A percentile compares a stretch with the other conserved stretches of the same genome.
phyloP scores from a whole-genome alignment of 64 coral and sea anemone species.

The Actinia equina region DNA sequence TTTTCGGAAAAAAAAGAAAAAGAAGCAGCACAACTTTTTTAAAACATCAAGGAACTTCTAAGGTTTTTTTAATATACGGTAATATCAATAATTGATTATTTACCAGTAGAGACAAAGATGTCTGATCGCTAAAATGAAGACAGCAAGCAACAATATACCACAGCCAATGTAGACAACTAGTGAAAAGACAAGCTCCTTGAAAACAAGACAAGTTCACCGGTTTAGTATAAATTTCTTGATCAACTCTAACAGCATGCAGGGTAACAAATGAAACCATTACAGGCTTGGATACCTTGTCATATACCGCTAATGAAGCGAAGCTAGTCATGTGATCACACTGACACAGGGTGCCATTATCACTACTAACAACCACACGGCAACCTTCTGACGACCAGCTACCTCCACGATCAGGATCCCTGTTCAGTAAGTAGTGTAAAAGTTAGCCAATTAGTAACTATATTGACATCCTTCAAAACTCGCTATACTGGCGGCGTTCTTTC shows the following conservation, averaged over 20 bases:
- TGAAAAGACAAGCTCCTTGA: slow-evolving; percentile 56
- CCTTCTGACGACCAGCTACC: slow-evolving; percentile 87
- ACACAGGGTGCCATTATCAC: slow-evolving; percentile 60
- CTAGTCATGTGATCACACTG: slow-evolving; percentile 82
- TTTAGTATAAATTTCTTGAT: not conserved
- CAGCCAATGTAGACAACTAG: slow-evolving; percentile 77
- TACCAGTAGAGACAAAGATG: slow-evolving; percentile 75
- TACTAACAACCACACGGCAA: slow-evolving; percentile 51
- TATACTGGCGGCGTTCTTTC: no score
- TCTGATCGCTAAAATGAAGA: slow-evolving; percentile 41
- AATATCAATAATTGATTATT: not conserved
- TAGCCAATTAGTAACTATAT: no score
- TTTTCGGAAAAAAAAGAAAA: not conserved
- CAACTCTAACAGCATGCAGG: not conserved
- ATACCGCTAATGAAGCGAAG: slow-evolving; percentile 73
- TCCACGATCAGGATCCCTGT: slow-evolving; percentile 61
- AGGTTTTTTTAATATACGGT: not conserved
- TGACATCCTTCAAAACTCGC: no score
- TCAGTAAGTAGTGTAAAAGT: not conserved
- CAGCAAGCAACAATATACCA: slow-evolving; percentile 57
- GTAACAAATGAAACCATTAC: not conserved
- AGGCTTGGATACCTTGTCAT: slow-evolving; percentile 69
- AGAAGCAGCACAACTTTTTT: not conserved
- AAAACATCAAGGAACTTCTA: no score
- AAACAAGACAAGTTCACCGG: not conserved